Base-by-base conservation (phyloP, 2,888 invertebrate genomes). In the Eristalinus sepulchralis region DNA sequence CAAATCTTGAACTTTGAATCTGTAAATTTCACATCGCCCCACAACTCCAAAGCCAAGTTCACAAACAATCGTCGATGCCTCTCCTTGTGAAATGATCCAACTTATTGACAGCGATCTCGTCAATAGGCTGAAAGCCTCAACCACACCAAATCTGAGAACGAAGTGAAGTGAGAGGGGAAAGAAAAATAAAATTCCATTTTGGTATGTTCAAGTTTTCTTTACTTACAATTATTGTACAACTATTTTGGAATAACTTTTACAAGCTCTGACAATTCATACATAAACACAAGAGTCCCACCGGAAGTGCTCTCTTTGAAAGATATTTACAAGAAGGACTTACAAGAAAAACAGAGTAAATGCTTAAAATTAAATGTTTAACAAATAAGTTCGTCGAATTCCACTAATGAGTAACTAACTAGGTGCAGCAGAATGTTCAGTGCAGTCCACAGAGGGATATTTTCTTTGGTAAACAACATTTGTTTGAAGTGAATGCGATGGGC, bases 341-440 rank as follows among this genome's bases (percentile, higher is more conserved):
- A 66, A 62, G 53, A 47, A 72, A 77, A 63, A 81, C 59, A 59
- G 71, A 62, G 34, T 78, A n/a, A 70, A 57, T 63, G 33, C 71
- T 72, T 79, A 75, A 27, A 17, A 60, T 64, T 33, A 36, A 27
- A 71, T 57, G 39, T 53, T 55, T 24, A 36, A 72, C 55, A 78
- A 36, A 55, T 57, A 83, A 79, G 31, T 79, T 83, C 34, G 64
- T 75, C 57, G 24, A 82, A 73, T 76, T 66, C n/a, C 31, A 20
- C 33, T 77, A 77, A 80, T 79, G 70, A 80, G 75, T 70, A 60
- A 72, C 79, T 80, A 73, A 79, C 39, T 39, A 63, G 72, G 27
- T 22, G 60, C 59, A 47, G 57, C 64, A 36, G 67, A n/a, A 79
- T 70, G 33, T 71, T 68, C 75, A 83, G 17, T 47, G 47, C 47